phyloP scores from a whole-genome alignment of 2,113 vertebrate genomes.

The Pithys albifrons region DNA sequence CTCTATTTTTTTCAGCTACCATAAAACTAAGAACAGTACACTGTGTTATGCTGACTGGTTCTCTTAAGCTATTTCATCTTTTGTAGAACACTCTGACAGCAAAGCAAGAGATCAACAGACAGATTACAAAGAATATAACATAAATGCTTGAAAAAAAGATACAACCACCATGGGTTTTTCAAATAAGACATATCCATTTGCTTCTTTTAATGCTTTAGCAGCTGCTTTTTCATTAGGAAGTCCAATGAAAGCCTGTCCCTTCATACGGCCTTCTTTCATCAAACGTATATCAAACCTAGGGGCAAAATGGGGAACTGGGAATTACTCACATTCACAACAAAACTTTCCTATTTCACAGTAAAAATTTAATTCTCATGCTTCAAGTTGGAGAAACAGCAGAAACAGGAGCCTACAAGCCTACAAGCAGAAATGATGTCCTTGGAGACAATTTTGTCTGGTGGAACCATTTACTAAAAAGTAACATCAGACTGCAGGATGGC shows the following conservation, averaged over 20 bases:
- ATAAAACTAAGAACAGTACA: not conserved
- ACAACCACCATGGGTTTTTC: constrained; percentile 97
- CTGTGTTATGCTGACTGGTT: not conserved
- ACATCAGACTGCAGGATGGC: not conserved
- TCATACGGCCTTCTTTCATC: constrained; percentile 99
- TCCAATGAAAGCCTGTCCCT: constrained; percentile 96
- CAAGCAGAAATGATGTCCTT: not conserved
- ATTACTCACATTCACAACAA: not conserved
- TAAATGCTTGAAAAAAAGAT: constrained; percentile 83
- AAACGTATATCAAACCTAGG: constrained; percentile 95
- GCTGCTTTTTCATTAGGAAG: constrained; percentile 92
- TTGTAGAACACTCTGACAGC: not conserved
- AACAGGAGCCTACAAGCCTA: not conserved
- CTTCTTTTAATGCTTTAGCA: constrained; percentile 92
- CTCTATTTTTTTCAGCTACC: not conserved
- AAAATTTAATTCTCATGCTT: not conserved
- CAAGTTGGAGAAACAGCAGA: not conserved
- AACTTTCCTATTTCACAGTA: not conserved
- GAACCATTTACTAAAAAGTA: not conserved
- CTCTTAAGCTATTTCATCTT: not conserved
- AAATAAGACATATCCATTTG: constrained; percentile 90
- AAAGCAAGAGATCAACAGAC: not conserved
- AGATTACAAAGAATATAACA: not conserved
- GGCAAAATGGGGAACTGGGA: not conserved
- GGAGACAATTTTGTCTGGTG: not conserved